A percentile compares a stretch with the other conserved stretches of the same genome.
These are phyloP conservation scores for Drosophila pallidifrons DNA, from an alignment of 1,140 invertebrate species.

Conservation along the genomic window DNA sequence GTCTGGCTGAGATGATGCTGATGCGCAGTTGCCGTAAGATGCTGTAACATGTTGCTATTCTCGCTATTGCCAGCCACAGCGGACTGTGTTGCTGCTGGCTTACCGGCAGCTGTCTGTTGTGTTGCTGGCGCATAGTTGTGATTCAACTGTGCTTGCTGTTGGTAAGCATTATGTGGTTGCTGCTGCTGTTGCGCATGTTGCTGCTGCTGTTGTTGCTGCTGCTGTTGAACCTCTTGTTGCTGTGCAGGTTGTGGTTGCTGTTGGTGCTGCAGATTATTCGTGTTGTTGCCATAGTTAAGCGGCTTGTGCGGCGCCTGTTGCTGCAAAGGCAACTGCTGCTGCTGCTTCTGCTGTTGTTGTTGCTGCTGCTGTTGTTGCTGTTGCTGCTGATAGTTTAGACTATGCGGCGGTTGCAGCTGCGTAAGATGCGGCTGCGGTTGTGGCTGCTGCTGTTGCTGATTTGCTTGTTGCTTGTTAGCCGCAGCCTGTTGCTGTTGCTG, in stretches of 20 bases:
- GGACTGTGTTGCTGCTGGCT: slow-evolving; percentile 46
- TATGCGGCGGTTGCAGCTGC: slow-evolving; percentile 63
- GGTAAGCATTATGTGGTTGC: slow-evolving; percentile 26
- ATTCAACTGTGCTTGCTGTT: slow-evolving; percentile 43
- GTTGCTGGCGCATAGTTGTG: slow-evolving; percentile 33
- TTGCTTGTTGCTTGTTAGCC: slow-evolving; percentile 55
- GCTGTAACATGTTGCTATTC: slow-evolving; percentile 65
- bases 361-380: slow-evolving; percentile 59
- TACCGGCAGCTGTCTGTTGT: slow-evolving; percentile 39
- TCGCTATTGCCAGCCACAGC: slow-evolving; percentile 29
- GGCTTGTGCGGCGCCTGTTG: slow-evolving; percentile 50
- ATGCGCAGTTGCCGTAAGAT: slow-evolving; percentile 54
- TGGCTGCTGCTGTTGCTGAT: slow-evolving; percentile 49
- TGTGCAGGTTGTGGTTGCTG: slow-evolving; percentile 41
- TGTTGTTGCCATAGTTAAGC: slow-evolving; percentile 57
- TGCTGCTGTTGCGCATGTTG: slow-evolving; percentile 39
- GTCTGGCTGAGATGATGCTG: slow-evolving; percentile 78
- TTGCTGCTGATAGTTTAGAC: slow-evolving; percentile 67
- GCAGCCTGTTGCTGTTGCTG: slow-evolving; percentile 50
- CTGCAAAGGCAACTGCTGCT: slow-evolving; percentile 42
- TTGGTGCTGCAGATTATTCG: slow-evolving; percentile 35
- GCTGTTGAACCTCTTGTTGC: slow-evolving; percentile 26
- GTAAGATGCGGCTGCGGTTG: slow-evolving; percentile 56
- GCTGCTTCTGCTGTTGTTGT: slow-evolving; percentile 46
- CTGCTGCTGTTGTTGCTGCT: slow-evolving; percentile 39